phyloP scores from a whole-genome alignment of 2,888 invertebrate species.

The Eretmocerus hayati region DNA sequence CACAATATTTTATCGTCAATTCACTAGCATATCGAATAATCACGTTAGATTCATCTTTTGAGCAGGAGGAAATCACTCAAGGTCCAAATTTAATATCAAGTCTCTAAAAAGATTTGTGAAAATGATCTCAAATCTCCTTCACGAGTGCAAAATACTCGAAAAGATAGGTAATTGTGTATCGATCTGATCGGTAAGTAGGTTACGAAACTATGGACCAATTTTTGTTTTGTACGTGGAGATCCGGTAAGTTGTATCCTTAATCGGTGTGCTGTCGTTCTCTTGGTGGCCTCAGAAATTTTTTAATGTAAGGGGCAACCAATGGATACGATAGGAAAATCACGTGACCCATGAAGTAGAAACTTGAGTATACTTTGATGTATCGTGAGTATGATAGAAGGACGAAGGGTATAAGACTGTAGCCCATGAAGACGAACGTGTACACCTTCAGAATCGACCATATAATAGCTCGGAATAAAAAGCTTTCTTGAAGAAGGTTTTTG shows the following conservation, averaged over 20 bases:
- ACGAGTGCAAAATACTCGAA: no score
- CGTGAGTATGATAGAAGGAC: slow-evolving; percentile 61
- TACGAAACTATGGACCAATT: no score
- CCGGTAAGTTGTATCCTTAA: no score
- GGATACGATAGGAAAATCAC: slow-evolving; percentile 62
- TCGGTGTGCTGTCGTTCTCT: slow-evolving; percentile 9
- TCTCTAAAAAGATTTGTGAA: no score
- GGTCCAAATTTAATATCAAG: no score
- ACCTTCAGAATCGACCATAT: slow-evolving; percentile 58
- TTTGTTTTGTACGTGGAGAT: background rate
- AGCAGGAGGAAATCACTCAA: no score
- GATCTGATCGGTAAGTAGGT: no score
- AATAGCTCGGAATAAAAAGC: slow-evolving; percentile 43
- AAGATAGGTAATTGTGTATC: no score
- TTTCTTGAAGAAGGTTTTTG: slow-evolving; percentile 45
- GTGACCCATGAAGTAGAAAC: slow-evolving; percentile 65
- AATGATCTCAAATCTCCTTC: no score
- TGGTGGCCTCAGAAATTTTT: slow-evolving; percentile 30
- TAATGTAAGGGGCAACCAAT: slow-evolving; percentile 46
- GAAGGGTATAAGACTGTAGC: slow-evolving; percentile 73
- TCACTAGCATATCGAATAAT: no score
- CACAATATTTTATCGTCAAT: no score
- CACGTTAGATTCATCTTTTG: no score
- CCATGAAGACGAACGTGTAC: slow-evolving; percentile 76
- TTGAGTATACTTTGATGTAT: slow-evolving; percentile 60